Evolutionary conservation across 2,888 invertebrate genomes (phyloP).

Genomic region (Cephus rjabovi): DNA sequence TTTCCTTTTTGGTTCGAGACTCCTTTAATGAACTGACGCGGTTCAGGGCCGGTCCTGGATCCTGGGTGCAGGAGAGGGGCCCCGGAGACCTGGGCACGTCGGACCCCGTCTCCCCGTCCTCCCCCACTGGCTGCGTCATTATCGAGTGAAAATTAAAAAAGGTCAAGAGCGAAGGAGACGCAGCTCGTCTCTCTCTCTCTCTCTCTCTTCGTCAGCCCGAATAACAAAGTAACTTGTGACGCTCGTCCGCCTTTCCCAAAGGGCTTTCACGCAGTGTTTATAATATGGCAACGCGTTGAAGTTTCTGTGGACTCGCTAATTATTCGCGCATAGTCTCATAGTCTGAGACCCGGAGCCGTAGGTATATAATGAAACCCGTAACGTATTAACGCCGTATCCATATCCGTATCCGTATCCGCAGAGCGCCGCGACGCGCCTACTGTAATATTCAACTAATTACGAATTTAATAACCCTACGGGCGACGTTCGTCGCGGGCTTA

Average conservation of each 20-base stretch:
- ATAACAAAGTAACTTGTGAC: too few species aligned
- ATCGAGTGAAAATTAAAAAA: slow-evolving; percentile 54
- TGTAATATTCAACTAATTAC: slow-evolving; percentile 63
- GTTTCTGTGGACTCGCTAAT: slow-evolving; percentile 32
- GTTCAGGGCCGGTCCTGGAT: slow-evolving; percentile 22
- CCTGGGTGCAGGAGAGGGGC: too few species aligned
- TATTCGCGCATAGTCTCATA: slow-evolving; percentile 44
- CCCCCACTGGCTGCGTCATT: slow-evolving; percentile 46
- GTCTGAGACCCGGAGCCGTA: background rate
- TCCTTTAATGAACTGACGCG: slow-evolving; percentile 50
- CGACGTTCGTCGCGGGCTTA: slow-evolving; percentile 49
- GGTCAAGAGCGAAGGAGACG: slow-evolving; percentile 11
- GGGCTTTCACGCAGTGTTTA: too few species aligned
- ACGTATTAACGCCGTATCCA: slow-evolving; percentile 46
- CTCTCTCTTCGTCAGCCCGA: background rate
- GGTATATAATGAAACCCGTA: slow-evolving; percentile 54
- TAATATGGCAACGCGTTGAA: too few species aligned
- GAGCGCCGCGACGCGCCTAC: slow-evolving; percentile 32
- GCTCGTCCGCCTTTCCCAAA: too few species aligned
- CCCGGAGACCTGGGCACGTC: too few species aligned
- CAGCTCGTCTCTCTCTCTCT: slow-evolving; percentile 7
- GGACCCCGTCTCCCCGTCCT: too few species aligned
- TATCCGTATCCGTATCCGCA: slow-evolving; percentile 18
- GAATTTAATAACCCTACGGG: slow-evolving; percentile 57
- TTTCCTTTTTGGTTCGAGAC: background rate